Base-by-base conservation (phyloP, 2,888 invertebrate species). In the Lordiphosa andalusiaca region DNA sequence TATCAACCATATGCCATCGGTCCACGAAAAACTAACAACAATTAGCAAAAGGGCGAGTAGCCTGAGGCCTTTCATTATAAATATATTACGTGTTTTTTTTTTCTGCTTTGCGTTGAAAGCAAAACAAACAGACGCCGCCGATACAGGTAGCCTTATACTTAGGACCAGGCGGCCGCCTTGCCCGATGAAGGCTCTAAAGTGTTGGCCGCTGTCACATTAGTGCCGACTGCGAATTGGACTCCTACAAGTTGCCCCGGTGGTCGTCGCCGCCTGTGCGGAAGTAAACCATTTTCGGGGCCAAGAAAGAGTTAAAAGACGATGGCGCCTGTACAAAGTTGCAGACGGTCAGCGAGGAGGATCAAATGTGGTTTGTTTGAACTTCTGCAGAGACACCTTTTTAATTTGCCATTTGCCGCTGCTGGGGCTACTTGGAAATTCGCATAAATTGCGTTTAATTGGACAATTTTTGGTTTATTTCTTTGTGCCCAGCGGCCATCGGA, bases 381-480 rank as follows among this genome's bases (percentile, higher is more conserved):
- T 73, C 74, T 62, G 50, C 69, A 67, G 60, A 84, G 80, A 84
- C 80, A 80, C 80, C 80, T 80, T 80, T 80, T 84, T 81, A 80
- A 84, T 84, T 80, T 81, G 77, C 51, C 67, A 57, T 50, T 69
- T 64, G 76, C 83, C 81, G 83, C 61, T 59, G 59, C 44, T 38
- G 12, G 42, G 19, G 59, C 65, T 80, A 74, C 76, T 71, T 74
- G 73, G 83, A 83, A 86, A 83, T 81, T 67, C 85, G 57, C 71
- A 72, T 85, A 85, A 84, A 84, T 86, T 86, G 86, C 84, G 77
- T 85, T 85, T 85, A 85, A 84, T 84, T 84, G 86, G 86, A 84
- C 82, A 85, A 84, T 85, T 72, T 85, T 59, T 66, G 64, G 56
- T 77, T 75, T 70, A 75, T 82, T 78, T 64, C 67, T 67, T 76